Evolutionary conservation across 2,888 invertebrate genomes (phyloP), one percentile per base, ranked within the genome.

Genomic region (Philaethria dido): DNA sequence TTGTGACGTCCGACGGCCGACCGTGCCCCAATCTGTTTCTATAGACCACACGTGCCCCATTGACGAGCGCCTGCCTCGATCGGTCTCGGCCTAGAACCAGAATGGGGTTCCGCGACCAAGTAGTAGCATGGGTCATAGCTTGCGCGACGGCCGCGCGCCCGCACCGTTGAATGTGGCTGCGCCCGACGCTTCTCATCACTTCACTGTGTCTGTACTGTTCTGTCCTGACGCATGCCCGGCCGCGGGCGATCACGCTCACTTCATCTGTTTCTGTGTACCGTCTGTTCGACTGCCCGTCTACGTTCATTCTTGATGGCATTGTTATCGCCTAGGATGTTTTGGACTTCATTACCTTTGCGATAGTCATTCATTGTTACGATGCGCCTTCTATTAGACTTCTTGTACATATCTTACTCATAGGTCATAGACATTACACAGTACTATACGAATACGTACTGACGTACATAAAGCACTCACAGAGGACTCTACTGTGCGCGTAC

Each of bases 111-210:
- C 64, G 79, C 80, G 81, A 84, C 82, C 86, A 78, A 82, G 89
- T 90, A 91, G 91, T 90, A 91, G 92, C 92, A 92, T 92, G 92
- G 89, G 92, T 90, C 90, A 90, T 91, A 86, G 91, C 91, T 91
- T 91, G 90, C 88, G 89, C 91, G 87, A 86, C 88, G 89, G 88
- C 90, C 90, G 89, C 86, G 88, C 89, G 88, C 89, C 86, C 91
- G 89, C 90, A 87, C 88, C 90, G 90, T 89, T 92, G 83, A 87
- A 90, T 92, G 92, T 92, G 92, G 91, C 92, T 92, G 92, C 89
- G 91, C 91, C 92, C 92, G 91, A 91, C 80, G 92, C 92, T 92
- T 92, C 82, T 91, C 92, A 92, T 92, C 88, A 89, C 89, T 90
- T 92, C 92, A 92, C 91, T 91, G 87, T 89, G 88, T 91, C 89